Base-by-base conservation (phyloP, 2,797 vertebrate genomes). In the Neomorphus geoffroyi region DNA sequence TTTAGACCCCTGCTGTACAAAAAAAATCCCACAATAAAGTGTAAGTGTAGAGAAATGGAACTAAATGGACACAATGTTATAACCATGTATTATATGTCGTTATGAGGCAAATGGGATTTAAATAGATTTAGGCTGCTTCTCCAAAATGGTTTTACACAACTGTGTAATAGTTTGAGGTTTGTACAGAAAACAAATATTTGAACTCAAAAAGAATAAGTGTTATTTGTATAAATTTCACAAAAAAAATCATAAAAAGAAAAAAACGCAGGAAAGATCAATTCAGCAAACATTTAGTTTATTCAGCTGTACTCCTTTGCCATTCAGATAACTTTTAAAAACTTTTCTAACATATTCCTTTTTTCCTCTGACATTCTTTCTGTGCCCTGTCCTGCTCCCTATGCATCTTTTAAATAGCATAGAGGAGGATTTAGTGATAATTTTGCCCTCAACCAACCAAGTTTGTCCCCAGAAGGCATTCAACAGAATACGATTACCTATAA, bases 141-240 rank as follows among this genome's bases (percentile, higher is more conserved):
- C 56, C 83, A 90, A 86, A 94, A 92, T 66, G 75, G 53, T 96
- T 96, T 96, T 86, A 95, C 87, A 94, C 33, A 94, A 62, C 57
- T 95, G 19, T 21, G 46, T 65, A 93, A 88, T 35, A n/a, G 32
- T 90, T 92, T 97, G 70, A 82, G 93, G 56, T 82, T 94, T 95
- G 58, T 72, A 86, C 5, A 62, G 35, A 96, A 92, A 90, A 48
- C 30, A 84, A 94, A 85, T 3, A 58, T 91, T 86, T 93, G 21
- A 89, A 35, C 58, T 79, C 10, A 83, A 83, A 91, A 78, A 46
- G n/a, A 91, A 71, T 80, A 23, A 70, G 12, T 37, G 21, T 16
- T 92, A 56, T 74, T 90, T 81, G 5, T 41, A 50, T 13, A 79
- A n/a, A 75, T 57, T 79, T 90, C 28, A 60, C 16, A 79, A 74